Evolutionary conservation across 2,797 vertebrate species (phyloP), one percentile per base, ranked within the genome.

Genomic region (Pantherophis alleghaniensis): DNA sequence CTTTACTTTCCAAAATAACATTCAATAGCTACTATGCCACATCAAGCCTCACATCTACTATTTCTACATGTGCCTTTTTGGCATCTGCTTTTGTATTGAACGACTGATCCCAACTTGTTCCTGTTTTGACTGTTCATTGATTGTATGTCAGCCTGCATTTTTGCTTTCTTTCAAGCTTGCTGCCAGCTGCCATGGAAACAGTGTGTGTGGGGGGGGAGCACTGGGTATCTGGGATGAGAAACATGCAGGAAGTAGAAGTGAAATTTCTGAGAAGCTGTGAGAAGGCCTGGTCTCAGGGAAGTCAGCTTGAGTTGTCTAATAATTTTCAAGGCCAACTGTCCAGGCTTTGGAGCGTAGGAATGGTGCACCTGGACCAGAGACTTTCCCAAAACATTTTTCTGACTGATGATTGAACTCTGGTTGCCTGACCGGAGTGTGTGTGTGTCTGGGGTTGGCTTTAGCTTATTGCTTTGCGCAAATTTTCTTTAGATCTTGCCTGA

Each of bases 201-300:
- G 2, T 69, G 14, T 3, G n/a, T 18, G 14, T 0, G n/a, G 0
- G 6, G 5, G 6, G 2, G 37, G 5, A 69, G 66, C n/a, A 37
- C 12, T 37, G 66, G 14, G 16, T 37, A 74, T 37, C 69, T 74
- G 7, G 32, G 32, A 20, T 32, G 14, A 2, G 2, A 74, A 74
- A 13, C 16, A 7, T 9, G 66, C 66, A 20, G n/a, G n/a, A 37
- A 16, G 14, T 69, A 6, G 14, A 74, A 74, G 28, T 74, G 66
- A 74, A 74, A 20, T 37, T 37, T 18, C 14, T 37, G 32, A 37
- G 16, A 37, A 74, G 32, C 2, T 0, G 16, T 74, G 66, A 74
- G 66, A 37, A 37, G 66, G 63, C 13, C 63, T 69, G 63, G 63
- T 69, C 5, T 69, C 63, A 69, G 63, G 63, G 5, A 32, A 2